These are phyloP conservation scores for Echinarachnius parma DNA, from an alignment of 53 echinoderm and acorn worm species.

Conservation along the genomic window DNA sequence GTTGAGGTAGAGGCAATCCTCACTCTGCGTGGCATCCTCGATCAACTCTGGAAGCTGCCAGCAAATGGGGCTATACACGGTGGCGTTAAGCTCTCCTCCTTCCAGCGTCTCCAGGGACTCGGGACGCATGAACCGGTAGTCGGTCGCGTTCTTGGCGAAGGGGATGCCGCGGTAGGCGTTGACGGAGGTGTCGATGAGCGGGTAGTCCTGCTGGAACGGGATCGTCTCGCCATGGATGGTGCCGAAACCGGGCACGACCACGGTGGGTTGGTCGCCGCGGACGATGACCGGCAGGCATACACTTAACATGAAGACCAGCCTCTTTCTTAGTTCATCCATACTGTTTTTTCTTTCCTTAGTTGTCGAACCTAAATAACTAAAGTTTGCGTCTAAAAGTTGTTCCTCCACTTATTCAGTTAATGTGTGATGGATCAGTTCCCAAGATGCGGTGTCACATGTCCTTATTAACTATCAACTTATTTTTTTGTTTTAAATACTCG, in stretches of 20 bases:
- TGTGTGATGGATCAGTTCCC: too few species aligned
- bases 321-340: too few species aligned
- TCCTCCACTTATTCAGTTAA: too few species aligned
- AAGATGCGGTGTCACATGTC: too few species aligned
- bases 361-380: too few species aligned
- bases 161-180: conserved; percentile 73
- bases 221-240: conserved; percentile 61
- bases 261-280: conserved; percentile 12
- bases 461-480: too few species aligned
- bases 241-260: conserved; percentile 31
- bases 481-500: too few species aligned
- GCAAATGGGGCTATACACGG: conserved; percentile 61
- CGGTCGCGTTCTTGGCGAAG: conserved; percentile 66
- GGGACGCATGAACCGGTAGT: conserved; percentile 65
- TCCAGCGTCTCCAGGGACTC: conserved; percentile 46
- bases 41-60: conserved; percentile 56
- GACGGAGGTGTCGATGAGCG: conserved; percentile 58
- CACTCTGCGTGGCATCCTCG: conserved; percentile 44
- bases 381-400: too few species aligned
- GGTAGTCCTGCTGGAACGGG: conserved; percentile 48
- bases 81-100: conserved; percentile 51
- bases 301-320: too few species aligned
- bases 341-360: too few species aligned
- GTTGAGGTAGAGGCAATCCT: conserved; percentile 83
- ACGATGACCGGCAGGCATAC: too few species aligned